These are phyloP conservation scores for Gallinago media DNA, from an alignment of 2,113 vertebrate species.

Conservation along the genomic window DNA sequence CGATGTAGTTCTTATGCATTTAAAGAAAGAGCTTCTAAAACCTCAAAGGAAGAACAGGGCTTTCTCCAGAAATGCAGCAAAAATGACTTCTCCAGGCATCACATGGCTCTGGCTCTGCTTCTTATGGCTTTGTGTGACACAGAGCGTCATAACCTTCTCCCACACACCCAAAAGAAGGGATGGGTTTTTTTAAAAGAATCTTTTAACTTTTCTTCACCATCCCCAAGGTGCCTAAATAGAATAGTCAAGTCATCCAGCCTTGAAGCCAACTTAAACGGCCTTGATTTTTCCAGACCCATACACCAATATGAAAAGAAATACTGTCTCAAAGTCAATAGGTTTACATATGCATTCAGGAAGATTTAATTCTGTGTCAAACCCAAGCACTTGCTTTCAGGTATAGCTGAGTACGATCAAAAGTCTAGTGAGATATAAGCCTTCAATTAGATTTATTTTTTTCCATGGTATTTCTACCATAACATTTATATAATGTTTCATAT, in stretches of 20 bases:
- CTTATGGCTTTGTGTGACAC: background rate
- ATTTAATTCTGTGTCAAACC: slow-evolving; percentile 6
- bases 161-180: background rate
- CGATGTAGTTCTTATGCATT: background rate
- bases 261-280: background rate
- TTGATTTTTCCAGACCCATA: background rate
- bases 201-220: background rate
- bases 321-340: background rate
- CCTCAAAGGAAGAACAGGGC: background rate
- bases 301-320: background rate
- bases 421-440: slow-evolving; percentile 19
- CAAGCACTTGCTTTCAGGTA: slow-evolving; percentile 5
- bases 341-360: slow-evolving; percentile 13
- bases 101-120: background rate
- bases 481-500: background rate
- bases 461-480: background rate
- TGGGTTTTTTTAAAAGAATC: background rate
- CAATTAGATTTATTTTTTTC: slow-evolving; percentile 41
- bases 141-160: background rate
- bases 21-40: background rate
- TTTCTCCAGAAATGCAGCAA: background rate
- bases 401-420: slow-evolving; percentile 28
- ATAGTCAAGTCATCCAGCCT: background rate
- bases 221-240: background rate
- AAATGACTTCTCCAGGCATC: background rate